Conservation (phyloP, 2,113 vertebrate species). For the Tursiops truncatus region DNA sequence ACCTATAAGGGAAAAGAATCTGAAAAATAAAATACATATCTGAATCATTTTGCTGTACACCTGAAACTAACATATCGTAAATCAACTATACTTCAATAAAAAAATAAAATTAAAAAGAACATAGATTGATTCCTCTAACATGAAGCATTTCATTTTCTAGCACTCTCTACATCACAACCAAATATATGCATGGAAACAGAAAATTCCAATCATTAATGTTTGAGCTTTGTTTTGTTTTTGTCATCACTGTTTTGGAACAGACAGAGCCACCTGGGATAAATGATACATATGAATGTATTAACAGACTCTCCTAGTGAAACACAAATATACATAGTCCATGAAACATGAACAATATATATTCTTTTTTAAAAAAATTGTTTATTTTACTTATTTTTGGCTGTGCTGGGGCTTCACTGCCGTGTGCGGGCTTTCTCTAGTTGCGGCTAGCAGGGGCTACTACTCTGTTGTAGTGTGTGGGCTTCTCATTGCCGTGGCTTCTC, state of each 20-base stretch:
- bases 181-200: not conserved
- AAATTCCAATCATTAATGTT: not conserved
- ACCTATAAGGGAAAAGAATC: not conserved
- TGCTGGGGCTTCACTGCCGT: no score
- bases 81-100: not conserved
- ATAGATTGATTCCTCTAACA: not conserved
- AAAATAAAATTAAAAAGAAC: not conserved
- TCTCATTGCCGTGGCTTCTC: no score
- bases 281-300: not conserved
- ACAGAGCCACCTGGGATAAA: not conserved
- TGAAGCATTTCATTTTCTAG: not conserved
- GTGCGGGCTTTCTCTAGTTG: no score
- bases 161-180: not conserved
- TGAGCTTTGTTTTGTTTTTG: not conserved
- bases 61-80: not conserved
- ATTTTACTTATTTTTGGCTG: no score
- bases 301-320: not conserved
- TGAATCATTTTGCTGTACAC: not conserved
- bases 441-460: no score
- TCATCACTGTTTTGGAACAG: not conserved
- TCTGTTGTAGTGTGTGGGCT: no score
- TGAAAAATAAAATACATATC: not conserved
- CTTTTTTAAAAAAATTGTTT: no score
- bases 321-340: not conserved
- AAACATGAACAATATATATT: not conserved